A percentile compares a stretch with the other conserved stretches of the same genome.
phyloP scores from a whole-genome alignment of 2,113 vertebrate genomes.

The Lampris incognitus region DNA sequence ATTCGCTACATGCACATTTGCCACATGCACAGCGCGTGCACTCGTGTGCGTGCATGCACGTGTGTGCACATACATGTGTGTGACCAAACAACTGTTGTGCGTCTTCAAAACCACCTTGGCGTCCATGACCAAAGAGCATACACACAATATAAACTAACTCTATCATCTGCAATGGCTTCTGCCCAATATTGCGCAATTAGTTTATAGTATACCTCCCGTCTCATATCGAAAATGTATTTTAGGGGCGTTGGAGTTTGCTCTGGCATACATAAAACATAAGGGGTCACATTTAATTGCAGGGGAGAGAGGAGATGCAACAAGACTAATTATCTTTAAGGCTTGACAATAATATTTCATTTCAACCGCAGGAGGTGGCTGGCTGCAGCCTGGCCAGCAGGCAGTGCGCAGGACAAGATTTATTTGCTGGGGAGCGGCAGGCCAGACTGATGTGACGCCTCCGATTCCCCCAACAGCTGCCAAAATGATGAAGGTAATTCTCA shows the following conservation, averaged over 20 bases:
- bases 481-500: slow-evolving; percentile 72
- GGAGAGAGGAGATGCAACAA: slow-evolving; percentile 76
- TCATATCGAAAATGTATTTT: slow-evolving; percentile 62
- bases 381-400: slow-evolving; percentile 62
- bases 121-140: slow-evolving; percentile 15
- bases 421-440: slow-evolving; percentile 63
- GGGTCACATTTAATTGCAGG: slow-evolving; percentile 83
- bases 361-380: slow-evolving; percentile 72
- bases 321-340: slow-evolving; percentile 85
- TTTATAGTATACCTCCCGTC: slow-evolving; percentile 56
- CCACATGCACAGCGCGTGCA: neutral
- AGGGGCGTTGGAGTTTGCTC: slow-evolving; percentile 64
- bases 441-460: slow-evolving; percentile 68
- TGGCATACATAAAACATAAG: slow-evolving; percentile 85
- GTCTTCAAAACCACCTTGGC: neutral
- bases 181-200: slow-evolving; percentile 61
- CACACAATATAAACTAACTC: slow-evolving; percentile 28
- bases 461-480: slow-evolving; percentile 55
- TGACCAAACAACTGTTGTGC: neutral
- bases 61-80: slow-evolving; percentile 1
- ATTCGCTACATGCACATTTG: too few species aligned
- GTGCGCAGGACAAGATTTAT: slow-evolving; percentile 61
- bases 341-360: slow-evolving; percentile 83
- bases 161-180: slow-evolving; percentile 41
- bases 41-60: slow-evolving; percentile 29